phyloP scores from a whole-genome alignment of 2,113 vertebrate genomes.

The Brachypteracias leptosomus region DNA sequence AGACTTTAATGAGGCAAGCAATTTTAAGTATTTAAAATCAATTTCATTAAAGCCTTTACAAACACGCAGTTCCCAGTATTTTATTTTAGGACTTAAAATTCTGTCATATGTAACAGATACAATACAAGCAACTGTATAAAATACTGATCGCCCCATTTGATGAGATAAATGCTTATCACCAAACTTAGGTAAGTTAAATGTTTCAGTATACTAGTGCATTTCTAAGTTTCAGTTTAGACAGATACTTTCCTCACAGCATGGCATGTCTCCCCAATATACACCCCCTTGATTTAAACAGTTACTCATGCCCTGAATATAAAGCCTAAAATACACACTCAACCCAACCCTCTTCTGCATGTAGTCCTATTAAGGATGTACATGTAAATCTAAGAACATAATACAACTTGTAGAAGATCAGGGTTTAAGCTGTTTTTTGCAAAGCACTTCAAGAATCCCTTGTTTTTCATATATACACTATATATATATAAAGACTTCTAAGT shows the following conservation, averaged over 20 bases:
- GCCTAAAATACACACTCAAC: neutral
- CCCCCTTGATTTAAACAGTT: neutral
- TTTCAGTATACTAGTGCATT: neutral
- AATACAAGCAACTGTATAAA: neutral
- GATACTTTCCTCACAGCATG: neutral
- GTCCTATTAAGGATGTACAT: neutral
- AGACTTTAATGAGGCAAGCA: neutral
- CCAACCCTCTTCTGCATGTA: neutral
- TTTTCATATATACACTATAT: conserved; percentile 14
- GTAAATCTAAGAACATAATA: neutral
- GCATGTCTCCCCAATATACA: neutral
- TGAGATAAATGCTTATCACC: neutral
- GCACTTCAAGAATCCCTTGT: conserved; percentile 29
- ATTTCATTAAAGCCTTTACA: neutral
- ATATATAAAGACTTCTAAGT: conserved; percentile 40
- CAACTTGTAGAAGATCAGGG: neutral
- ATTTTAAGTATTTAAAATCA: neutral
- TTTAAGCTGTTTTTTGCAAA: conserved; percentile 24
- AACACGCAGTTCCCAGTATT: neutral
- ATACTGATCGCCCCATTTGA: neutral
- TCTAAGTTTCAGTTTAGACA: neutral
- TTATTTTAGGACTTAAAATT: neutral
- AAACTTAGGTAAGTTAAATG: neutral
- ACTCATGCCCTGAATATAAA: neutral
- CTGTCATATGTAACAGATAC: neutral